phyloP scores from a whole-genome alignment of 2,797 vertebrate genomes.

The Selene dorsalis region DNA sequence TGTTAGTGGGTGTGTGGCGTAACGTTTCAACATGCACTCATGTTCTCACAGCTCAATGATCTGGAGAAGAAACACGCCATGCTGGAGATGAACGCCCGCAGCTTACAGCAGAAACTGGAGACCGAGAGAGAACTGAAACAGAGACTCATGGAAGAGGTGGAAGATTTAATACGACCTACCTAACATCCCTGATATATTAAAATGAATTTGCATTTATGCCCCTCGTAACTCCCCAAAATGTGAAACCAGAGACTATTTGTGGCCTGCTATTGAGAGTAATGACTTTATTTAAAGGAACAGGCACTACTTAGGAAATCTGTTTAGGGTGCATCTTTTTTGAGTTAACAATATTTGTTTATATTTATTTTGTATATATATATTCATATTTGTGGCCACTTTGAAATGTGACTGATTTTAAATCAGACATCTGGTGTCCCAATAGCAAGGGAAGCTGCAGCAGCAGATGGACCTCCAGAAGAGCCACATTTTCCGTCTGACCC shows the following conservation, averaged over 20 bases:
- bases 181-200: neutral
- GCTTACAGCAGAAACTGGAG: slow-evolving; percentile 97
- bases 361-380: neutral
- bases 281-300: neutral
- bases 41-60: slow-evolving; percentile 89
- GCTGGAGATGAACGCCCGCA: slow-evolving; percentile 98
- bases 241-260: neutral
- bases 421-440: slow-evolving; percentile 30
- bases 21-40: slow-evolving; percentile 15
- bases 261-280: neutral
- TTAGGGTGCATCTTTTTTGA: neutral
- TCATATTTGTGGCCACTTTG: neutral
- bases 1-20: slow-evolving; percentile 17
- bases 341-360: slow-evolving; percentile 2
- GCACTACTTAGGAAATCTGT: neutral
- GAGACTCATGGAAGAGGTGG: slow-evolving; percentile 97
- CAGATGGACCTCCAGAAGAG: slow-evolving; percentile 99
- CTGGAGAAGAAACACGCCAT: slow-evolving; percentile 99
- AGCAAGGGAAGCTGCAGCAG: slow-evolving; percentile 99
- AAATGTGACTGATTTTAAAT: slow-evolving; percentile 16
- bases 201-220: neutral
- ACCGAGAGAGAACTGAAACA: slow-evolving; percentile 97
- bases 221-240: neutral
- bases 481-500: slow-evolving; percentile 97
- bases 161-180: slow-evolving; percentile 4